A percentile compares a stretch with the other conserved stretches of the same genome.
Evolutionary conservation across 2,113 vertebrate genomes (phyloP).

Genomic region (human (Homo sapiens)): GRCh38 chr3:127814501-127815000

Average conservation of each 20-base stretch:
- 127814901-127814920: conserved; percentile 63
- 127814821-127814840: conserved; percentile 45
- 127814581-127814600: conserved; percentile 44
- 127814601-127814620: conserved; percentile 71
- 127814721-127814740: conserved; percentile 67
- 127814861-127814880: conserved; percentile 52
- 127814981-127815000: background rate
- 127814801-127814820: conserved; percentile 70
- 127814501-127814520: background rate
- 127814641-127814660: conserved; percentile 77
- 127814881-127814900: conserved; percentile 17
- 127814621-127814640: conserved; percentile 65
- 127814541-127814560: conserved; percentile 10
- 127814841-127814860: conserved; percentile 41
- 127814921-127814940: background rate
- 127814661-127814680: conserved; percentile 71
- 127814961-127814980: background rate
- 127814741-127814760: conserved; percentile 60
- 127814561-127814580: conserved; percentile 59
- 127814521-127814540: conserved; percentile 10
- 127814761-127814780: conserved; percentile 57
- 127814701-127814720: conserved; percentile 71
- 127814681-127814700: conserved; percentile 69
- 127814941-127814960: background rate
- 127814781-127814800: conserved; percentile 61